Conservation (phyloP, 2,113 vertebrate species). For the Apistogramma diplotaenia region DNA sequence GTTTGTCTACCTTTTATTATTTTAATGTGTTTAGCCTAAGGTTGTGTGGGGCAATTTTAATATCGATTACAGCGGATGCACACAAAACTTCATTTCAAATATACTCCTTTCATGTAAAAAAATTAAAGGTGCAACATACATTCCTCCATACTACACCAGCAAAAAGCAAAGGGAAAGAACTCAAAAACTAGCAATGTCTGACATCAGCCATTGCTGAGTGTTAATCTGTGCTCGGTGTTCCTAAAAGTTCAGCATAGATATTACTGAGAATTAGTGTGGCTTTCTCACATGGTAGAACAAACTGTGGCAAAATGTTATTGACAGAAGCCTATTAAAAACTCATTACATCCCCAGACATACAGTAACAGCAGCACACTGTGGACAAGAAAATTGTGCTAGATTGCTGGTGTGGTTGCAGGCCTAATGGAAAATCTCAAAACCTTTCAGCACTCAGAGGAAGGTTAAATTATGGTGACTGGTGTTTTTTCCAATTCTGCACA, state of each 20-base stretch:
- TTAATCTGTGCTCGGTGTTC: background rate
- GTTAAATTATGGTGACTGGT: background rate
- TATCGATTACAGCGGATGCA: background rate
- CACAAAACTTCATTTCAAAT: too few relatives aligned
- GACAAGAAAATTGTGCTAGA: background rate
- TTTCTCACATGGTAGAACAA: background rate
- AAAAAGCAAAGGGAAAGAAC: background rate
- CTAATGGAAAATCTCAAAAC: constrained; percentile 46
- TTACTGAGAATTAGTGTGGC: background rate
- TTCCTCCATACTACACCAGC: background rate
- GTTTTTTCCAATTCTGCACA: background rate
- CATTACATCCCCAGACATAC: constrained; percentile 22
- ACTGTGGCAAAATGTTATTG: constrained; percentile 30
- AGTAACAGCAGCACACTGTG: constrained; percentile 22
- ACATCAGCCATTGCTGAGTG: background rate
- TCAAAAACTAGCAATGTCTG: background rate
- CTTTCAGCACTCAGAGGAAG: constrained; percentile 16
- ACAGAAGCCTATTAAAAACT: constrained; percentile 56
- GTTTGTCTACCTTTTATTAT: background rate
- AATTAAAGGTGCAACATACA: background rate
- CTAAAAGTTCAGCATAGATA: background rate
- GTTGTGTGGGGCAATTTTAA: background rate
- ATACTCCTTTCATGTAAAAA: background rate
- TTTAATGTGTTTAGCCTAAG: background rate
- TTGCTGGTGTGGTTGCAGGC: constrained; percentile 14